These are phyloP conservation scores for Sycobia sp. DNA, from an alignment of 1,140 invertebrate species.

Conservation along the genomic window DNA sequence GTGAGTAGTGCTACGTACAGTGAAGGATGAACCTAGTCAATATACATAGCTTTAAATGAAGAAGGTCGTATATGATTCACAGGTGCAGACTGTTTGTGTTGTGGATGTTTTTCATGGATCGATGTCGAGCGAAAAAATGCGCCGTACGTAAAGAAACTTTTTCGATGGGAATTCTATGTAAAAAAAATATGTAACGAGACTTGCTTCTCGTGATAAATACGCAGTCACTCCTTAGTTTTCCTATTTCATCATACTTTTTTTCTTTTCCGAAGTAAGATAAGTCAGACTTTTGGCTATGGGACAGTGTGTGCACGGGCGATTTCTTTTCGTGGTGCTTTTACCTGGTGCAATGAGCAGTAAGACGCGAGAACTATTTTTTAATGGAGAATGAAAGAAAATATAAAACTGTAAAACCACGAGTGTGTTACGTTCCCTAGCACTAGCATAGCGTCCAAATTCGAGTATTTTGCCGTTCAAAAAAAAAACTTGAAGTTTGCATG, in stretches of 20 bases:
- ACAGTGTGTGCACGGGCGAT: background rate
- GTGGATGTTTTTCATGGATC: background rate
- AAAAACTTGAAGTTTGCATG: constrained; percentile 29
- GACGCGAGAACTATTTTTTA: constrained; percentile 33
- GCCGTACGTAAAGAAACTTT: too few species aligned
- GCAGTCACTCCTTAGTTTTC: too few species aligned
- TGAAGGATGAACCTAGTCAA: constrained; percentile 58
- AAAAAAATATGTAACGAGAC: too few species aligned
- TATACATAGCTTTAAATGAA: constrained; percentile 61
- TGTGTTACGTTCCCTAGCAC: constrained; percentile 26
- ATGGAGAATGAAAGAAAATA: constrained; percentile 15
- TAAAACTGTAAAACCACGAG: constrained; percentile 13
- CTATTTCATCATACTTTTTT: background rate
- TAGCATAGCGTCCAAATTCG: constrained; percentile 32
- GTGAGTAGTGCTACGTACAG: too few species aligned
- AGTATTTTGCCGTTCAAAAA: constrained; percentile 21
- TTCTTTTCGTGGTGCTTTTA: constrained; percentile 49
- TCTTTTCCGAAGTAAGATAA: constrained; percentile 7
- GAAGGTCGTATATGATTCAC: constrained; percentile 14
- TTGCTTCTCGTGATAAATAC: too few species aligned
- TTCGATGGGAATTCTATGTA: too few species aligned
- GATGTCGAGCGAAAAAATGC: too few species aligned
- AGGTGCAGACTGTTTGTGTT: background rate
- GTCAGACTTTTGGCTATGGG: too few species aligned
- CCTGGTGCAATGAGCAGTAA: constrained; percentile 11